These are phyloP conservation scores for Eretmochelys imbricata DNA, from an alignment of 2,113 vertebrate genomes.

Conservation along the genomic window DNA sequence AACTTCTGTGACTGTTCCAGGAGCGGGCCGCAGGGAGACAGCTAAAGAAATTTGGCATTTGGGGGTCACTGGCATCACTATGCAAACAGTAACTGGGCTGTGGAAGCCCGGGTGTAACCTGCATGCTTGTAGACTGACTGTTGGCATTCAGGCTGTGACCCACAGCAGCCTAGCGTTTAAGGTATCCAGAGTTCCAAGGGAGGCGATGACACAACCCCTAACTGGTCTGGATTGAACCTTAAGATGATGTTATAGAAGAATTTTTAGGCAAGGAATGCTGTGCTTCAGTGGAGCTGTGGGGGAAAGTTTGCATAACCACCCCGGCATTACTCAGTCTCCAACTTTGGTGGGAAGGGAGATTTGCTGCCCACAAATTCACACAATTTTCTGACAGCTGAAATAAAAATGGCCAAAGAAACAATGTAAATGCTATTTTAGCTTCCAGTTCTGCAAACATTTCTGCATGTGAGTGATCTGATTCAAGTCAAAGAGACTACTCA, in stretches of 20 bases:
- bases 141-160: not conserved
- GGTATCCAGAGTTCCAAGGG: not conserved
- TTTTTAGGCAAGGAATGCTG: not conserved
- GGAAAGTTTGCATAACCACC: not conserved
- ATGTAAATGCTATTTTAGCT: not conserved
- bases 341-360: not conserved
- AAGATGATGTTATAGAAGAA: not conserved
- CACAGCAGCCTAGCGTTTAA: not conserved
- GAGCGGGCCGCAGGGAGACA: not conserved
- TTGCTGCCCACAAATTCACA: not conserved
- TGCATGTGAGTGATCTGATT: fast-evolving
- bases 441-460: not conserved
- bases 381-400: not conserved
- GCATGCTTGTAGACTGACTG: not conserved
- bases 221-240: not conserved
- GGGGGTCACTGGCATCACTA: not conserved
- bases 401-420: fast-evolving
- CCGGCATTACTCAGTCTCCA: not conserved
- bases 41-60: not conserved
- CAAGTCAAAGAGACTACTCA: not conserved
- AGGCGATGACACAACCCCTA: not conserved
- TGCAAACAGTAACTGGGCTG: not conserved
- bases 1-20: not conserved
- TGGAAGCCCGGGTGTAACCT: not conserved
- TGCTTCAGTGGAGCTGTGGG: fast-evolving